These are phyloP conservation scores for Globia sparganii DNA, from an alignment of 2,888 invertebrate genomes.

Conservation along the genomic window DNA sequence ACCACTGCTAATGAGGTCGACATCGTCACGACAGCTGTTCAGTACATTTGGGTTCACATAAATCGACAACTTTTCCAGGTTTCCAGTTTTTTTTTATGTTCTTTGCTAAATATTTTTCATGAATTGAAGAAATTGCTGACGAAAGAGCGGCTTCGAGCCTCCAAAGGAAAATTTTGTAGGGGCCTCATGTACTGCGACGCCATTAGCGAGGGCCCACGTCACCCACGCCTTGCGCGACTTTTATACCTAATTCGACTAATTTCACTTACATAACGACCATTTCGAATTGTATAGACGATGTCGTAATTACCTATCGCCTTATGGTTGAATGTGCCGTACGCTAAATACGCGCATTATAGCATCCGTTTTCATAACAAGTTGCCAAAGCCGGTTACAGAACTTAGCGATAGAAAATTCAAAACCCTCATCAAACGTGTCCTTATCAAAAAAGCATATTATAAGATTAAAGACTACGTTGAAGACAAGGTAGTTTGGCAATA, in stretches of 20 bases:
- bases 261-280: too few species aligned
- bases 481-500: too few species aligned
- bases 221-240: background rate
- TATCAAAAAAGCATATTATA: too few species aligned
- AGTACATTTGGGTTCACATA: background rate
- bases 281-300: background rate
- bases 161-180: background rate
- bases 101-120: background rate
- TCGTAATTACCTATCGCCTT: background rate
- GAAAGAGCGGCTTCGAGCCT: background rate
- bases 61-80: background rate
- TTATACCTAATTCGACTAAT: too few species aligned
- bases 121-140: background rate
- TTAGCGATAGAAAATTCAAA: too few species aligned
- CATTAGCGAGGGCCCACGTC: background rate
- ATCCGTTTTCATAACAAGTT: too few species aligned
- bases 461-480: too few species aligned
- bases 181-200: background rate
- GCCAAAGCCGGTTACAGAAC: too few species aligned
- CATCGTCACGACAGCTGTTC: too few species aligned
- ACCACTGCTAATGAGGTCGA: background rate
- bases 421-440: too few species aligned
- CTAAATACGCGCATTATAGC: too few species aligned
- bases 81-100: background rate
- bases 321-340: too few species aligned